Evolutionary conservation across 2,888 invertebrate species (phyloP).

Genomic region (Tillus elongatus): DNA sequence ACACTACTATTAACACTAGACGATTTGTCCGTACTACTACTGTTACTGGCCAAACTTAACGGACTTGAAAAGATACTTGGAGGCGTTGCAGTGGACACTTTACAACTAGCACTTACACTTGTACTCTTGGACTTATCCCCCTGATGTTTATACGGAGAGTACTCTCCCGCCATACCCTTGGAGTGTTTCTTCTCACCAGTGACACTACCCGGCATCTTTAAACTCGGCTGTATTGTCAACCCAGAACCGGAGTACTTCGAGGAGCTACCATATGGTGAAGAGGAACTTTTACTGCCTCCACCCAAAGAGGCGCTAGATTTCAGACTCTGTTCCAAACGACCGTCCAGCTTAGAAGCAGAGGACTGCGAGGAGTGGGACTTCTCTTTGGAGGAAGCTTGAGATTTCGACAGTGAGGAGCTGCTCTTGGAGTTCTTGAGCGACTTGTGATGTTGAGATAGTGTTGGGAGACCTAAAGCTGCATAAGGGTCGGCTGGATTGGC

Average conservation of each 20-base stretch:
- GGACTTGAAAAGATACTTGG: conserved; percentile 41
- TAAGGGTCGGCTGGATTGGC: conserved; percentile 51
- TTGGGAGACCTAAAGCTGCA: conserved; percentile 48
- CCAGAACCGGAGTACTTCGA: conserved; percentile 28
- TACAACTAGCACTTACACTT: too few relatives aligned
- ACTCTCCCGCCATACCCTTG: neutral
- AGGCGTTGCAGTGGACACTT: conserved; percentile 29
- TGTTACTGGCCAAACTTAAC: conserved; percentile 37
- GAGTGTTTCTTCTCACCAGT: conserved; percentile 10
- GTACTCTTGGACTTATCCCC: conserved; percentile 5
- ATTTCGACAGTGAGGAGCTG: conserved; percentile 27
- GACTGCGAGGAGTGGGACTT: conserved; percentile 22
- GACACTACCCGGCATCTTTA: conserved; percentile 24
- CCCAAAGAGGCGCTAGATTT: conserved; percentile 24
- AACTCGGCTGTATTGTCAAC: conserved; percentile 35
- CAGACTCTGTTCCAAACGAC: conserved; percentile 22
- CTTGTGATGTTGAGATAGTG: conserved; percentile 40
- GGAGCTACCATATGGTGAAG: conserved; percentile 34
- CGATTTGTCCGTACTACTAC: too few relatives aligned
- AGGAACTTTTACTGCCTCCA: conserved; percentile 7
- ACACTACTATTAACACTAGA: conserved; percentile 22
- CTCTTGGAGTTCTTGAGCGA: conserved; percentile 28
- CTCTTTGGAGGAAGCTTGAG: conserved; percentile 17
- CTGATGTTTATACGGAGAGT: neutral
- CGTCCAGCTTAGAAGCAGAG: conserved; percentile 25